Evolutionary conservation across 2,797 vertebrate species (phyloP).

Genomic region (Myotis planiceps): DNA sequence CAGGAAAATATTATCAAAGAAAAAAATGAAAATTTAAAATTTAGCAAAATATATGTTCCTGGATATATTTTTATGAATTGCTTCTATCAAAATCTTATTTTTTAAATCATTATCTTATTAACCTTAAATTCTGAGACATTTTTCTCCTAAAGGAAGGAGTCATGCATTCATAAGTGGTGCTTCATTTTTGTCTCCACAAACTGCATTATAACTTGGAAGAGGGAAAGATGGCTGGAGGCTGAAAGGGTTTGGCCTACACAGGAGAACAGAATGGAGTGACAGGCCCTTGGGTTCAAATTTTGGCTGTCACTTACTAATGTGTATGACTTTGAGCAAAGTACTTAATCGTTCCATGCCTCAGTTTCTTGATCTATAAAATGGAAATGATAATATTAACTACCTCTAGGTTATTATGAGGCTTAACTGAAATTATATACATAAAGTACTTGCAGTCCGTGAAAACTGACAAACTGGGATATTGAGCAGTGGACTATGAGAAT

Average conservation of each 20-base stretch:
- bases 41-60: not conserved
- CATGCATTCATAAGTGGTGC: not conserved
- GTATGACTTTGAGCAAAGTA: not conserved
- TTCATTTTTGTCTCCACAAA: slow-evolving; percentile 18
- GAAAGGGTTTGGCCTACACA: not conserved
- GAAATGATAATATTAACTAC: not conserved
- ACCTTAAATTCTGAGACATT: slow-evolving; percentile 11
- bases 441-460: not conserved
- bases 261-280: not conserved
- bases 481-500: not conserved
- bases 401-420: not conserved
- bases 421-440: not conserved
- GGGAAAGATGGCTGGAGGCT: not conserved
- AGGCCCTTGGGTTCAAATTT: not conserved
- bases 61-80: not conserved
- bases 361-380: not conserved
- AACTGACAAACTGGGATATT: not conserved
- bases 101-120: slow-evolving; percentile 1
- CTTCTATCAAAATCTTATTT: slow-evolving; percentile 3
- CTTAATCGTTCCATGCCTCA: not conserved
- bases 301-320: not conserved
- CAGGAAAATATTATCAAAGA: slow-evolving; percentile 41
- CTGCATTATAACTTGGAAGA: not conserved
- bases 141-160: not conserved
- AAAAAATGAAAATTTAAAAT: slow-evolving; percentile 10